These are phyloP conservation scores for Montifringilla adamsi DNA, from an alignment of 2,113 vertebrate genomes.

Conservation along the genomic window DNA sequence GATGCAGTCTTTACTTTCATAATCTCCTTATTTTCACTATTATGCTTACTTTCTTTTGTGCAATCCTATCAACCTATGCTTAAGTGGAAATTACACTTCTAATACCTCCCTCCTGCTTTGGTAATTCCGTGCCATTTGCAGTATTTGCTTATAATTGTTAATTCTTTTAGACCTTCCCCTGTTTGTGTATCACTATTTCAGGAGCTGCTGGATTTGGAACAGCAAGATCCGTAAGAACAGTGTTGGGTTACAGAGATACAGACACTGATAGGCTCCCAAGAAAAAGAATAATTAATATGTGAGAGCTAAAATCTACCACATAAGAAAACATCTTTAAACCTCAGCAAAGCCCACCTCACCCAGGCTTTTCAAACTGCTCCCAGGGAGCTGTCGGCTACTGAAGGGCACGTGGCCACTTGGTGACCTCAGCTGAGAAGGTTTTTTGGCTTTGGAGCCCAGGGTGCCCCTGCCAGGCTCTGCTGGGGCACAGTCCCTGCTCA, in stretches of 20 bases:
- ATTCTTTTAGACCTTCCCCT: background rate
- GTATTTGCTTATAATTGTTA: background rate
- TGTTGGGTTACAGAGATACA: background rate
- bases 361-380: background rate
- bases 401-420: rapidly evolving
- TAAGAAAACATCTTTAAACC: background rate
- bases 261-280: background rate
- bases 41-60: background rate
- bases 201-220: background rate
- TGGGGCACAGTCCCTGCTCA: rapidly evolving
- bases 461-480: rapidly evolving
- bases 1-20: constrained; percentile 21
- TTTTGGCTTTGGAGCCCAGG: background rate
- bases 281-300: background rate
- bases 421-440: rapidly evolving
- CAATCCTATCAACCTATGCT: background rate
- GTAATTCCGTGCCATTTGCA: background rate
- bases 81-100: constrained; percentile 3
- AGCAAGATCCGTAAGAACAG: background rate
- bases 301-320: background rate
- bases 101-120: background rate
- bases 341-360: background rate
- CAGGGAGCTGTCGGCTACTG: rapidly evolving
- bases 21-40: constrained; percentile 44
- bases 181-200: background rate